A percentile compares a stretch with the other conserved stretches of the same genome.
phyloP scores from a whole-genome alignment of 1,140 invertebrate genomes.

The Cydia amplana region DNA sequence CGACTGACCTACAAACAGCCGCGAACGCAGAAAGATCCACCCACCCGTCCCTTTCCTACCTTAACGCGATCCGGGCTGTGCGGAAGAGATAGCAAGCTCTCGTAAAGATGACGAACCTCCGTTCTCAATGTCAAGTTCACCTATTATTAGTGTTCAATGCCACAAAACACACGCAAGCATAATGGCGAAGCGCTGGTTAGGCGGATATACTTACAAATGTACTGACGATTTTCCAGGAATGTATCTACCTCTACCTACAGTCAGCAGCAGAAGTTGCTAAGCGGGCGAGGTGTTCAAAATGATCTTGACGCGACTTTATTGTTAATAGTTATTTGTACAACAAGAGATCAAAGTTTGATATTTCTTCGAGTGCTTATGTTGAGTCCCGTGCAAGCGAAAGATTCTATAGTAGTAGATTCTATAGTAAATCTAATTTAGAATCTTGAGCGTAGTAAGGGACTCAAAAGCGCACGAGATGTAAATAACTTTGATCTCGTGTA shows the following conservation, averaged over 20 bases:
- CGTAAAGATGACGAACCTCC: constrained; percentile 75
- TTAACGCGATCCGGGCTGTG: constrained; percentile 43
- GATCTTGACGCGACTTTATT: no score
- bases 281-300: no score
- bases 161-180: constrained; percentile 70
- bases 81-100: constrained; percentile 62
- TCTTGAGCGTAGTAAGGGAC: no score
- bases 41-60: constrained; percentile 62
- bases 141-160: constrained; percentile 79
- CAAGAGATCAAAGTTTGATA: no score
- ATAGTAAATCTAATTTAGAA: no score
- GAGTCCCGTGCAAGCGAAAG: no score
- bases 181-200: constrained; percentile 51
- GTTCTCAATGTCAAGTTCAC: constrained; percentile 78
- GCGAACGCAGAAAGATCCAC: constrained; percentile 64
- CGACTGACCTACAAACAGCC: constrained; percentile 78
- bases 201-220: constrained; percentile 48
- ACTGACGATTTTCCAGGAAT: constrained; percentile 34
- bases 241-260: background rate
- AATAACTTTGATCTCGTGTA: no score
- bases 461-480: no score
- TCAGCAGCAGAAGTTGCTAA: no score
- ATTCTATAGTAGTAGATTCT: no score
- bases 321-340: no score
- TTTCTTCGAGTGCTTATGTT: no score